A percentile compares a stretch with the other conserved stretches of the same genome.
Evolutionary conservation across 1,140 invertebrate genomes (phyloP).

Genomic region (Augochlora pura): DNA sequence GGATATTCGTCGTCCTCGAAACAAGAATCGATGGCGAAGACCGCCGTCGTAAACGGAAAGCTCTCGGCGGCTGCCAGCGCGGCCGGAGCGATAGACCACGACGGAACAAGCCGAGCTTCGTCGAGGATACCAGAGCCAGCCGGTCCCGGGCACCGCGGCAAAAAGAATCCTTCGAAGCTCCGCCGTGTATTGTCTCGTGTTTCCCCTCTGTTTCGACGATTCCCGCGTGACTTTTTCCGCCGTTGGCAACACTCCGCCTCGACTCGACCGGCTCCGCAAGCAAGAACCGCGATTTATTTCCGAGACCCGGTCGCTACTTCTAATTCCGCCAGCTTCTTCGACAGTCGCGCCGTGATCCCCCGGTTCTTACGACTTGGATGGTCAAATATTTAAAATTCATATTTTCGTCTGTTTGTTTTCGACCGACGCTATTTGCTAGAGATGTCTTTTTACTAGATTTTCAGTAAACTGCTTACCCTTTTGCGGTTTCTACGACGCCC

Average conservation of each 20-base stretch:
- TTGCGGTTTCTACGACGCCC: too few relatives aligned
- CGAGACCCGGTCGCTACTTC: neutral
- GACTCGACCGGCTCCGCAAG: neutral
- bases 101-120: neutral
- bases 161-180: conserved; percentile 1
- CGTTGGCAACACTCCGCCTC: conserved; percentile 20
- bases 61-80: neutral
- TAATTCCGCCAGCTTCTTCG: conserved; percentile 8
- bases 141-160: neutral
- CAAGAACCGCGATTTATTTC: conserved; percentile 29
- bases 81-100: neutral
- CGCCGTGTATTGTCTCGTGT: neutral
- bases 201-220: neutral
- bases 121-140: neutral
- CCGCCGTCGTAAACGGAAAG: conserved; percentile 6
- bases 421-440: too few relatives aligned
- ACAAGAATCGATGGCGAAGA: conserved; percentile 26
- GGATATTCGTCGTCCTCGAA: conserved; percentile 3
- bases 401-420: neutral
- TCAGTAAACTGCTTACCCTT: too few relatives aligned
- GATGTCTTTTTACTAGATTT: too few relatives aligned
- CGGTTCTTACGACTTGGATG: too few relatives aligned
- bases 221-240: conserved; percentile 12
- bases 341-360: too few relatives aligned
- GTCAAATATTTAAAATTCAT: too few relatives aligned